Evolutionary conservation across 2,797 vertebrate genomes (phyloP).

Genomic region (Amphiprion clarkii): DNA sequence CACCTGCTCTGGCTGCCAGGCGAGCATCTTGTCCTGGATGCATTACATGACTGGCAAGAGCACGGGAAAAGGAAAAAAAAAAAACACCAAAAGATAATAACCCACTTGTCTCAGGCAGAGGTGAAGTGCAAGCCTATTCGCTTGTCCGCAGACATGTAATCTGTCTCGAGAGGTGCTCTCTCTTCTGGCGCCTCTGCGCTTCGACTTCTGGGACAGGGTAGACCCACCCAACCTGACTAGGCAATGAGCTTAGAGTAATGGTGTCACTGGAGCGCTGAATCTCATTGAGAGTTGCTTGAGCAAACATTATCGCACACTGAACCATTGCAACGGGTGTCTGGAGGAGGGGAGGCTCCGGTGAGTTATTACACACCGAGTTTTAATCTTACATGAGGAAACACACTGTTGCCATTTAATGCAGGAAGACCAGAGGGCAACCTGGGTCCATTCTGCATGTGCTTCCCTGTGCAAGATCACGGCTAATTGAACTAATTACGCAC

Average conservation of each 20-base stretch:
- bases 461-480: slow-evolving; percentile 41
- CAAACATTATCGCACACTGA: slow-evolving; percentile 80
- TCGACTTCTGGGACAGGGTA: slow-evolving; percentile 53
- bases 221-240: slow-evolving; percentile 71
- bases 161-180: slow-evolving; percentile 74
- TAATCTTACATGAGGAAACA: slow-evolving; percentile 69
- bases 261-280: slow-evolving; percentile 74
- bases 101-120: slow-evolving; percentile 65
- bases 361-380: slow-evolving; percentile 71
- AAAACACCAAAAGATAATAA: slow-evolving; percentile 67
- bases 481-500: slow-evolving; percentile 76
- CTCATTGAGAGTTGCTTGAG: slow-evolving; percentile 76
- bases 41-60: slow-evolving; percentile 69
- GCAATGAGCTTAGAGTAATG: slow-evolving; percentile 76
- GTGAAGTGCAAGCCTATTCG: slow-evolving; percentile 68
- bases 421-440: slow-evolving; percentile 49
- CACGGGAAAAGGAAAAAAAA: not conserved
- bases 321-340: slow-evolving; percentile 56
- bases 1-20: slow-evolving; percentile 69
- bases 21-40: slow-evolving; percentile 64
- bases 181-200: slow-evolving; percentile 62
- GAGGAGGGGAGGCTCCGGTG: slow-evolving; percentile 44
- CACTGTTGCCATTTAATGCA: slow-evolving; percentile 58
- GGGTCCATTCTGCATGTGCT: slow-evolving; percentile 53
- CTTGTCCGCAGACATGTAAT: slow-evolving; percentile 79